phyloP scores from a whole-genome alignment of 2,888 invertebrate genomes.

The Drosophila prolongata region DNA sequence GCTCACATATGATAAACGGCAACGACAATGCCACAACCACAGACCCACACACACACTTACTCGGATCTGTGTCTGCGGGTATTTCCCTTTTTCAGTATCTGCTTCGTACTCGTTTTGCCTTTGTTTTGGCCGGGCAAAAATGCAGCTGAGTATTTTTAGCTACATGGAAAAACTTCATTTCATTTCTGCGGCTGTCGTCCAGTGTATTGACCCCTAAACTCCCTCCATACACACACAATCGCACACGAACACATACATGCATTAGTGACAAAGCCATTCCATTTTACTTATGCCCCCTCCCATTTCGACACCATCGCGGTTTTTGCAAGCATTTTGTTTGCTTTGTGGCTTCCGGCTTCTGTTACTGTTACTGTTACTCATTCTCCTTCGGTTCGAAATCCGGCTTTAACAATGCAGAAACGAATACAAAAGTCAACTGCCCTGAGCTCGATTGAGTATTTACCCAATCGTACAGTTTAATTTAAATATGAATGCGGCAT shows the following conservation, averaged over 20 bases:
- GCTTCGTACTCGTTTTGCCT: conserved; percentile 41
- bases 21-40: conserved; percentile 61
- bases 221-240: conserved; percentile 16
- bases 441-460: conserved; percentile 9
- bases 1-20: conserved; percentile 72
- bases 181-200: conserved; percentile 62
- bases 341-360: conserved; percentile 77
- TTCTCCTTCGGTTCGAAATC: conserved; percentile 60
- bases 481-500: conserved; percentile 9
- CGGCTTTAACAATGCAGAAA: conserved; percentile 11
- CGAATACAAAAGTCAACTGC: conserved; percentile 5
- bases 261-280: conserved; percentile 46
- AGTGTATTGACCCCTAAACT: conserved; percentile 71
- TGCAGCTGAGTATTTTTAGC: conserved; percentile 73
- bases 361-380: conserved; percentile 39
- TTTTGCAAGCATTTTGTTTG: conserved; percentile 77
- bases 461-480: conserved; percentile 10
- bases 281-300: conserved; percentile 2
- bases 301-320: conserved; percentile 61
- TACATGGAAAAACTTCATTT: conserved; percentile 77
- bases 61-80: conserved; percentile 34
- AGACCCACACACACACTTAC: conserved; percentile 34
- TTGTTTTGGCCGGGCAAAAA: conserved; percentile 61
- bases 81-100: conserved; percentile 33
- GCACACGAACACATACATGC: conserved; percentile 24